Conservation (phyloP, 2,797 vertebrate species). For the Onychomys leucogaster region DNA sequence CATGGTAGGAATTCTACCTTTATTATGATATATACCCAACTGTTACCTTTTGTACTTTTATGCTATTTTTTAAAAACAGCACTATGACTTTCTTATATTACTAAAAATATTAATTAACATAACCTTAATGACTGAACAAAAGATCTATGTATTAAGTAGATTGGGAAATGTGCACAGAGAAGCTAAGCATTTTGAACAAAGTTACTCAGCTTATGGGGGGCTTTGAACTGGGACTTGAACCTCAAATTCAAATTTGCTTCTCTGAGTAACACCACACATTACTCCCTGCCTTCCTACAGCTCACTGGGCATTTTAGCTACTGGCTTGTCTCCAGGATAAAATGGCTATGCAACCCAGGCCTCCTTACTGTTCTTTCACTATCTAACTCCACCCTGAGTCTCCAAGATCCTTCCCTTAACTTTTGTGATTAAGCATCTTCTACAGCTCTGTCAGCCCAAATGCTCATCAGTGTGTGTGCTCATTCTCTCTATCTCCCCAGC, state of each 20-base stretch:
- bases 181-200: conserved; percentile 49
- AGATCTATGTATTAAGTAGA: neutral
- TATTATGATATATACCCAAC: neutral
- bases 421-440: neutral
- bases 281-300: neutral
- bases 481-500: neutral
- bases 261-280: neutral
- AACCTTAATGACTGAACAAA: conserved; percentile 16
- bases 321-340: neutral
- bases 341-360: neutral
- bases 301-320: neutral
- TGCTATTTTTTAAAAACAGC: neutral
- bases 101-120: conserved; percentile 46
- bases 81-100: neutral
- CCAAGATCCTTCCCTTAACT: neutral
- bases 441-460: neutral
- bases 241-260: conserved; percentile 1
- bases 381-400: neutral
- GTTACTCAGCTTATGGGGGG: neutral
- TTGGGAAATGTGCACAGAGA: neutral
- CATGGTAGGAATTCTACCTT: neutral
- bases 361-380: neutral
- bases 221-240: conserved; percentile 19
- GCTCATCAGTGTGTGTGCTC: neutral
- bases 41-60: neutral